Evolutionary conservation across 2,113 vertebrate genomes (phyloP).

Genomic region (Antechinus stuartii): DNA sequence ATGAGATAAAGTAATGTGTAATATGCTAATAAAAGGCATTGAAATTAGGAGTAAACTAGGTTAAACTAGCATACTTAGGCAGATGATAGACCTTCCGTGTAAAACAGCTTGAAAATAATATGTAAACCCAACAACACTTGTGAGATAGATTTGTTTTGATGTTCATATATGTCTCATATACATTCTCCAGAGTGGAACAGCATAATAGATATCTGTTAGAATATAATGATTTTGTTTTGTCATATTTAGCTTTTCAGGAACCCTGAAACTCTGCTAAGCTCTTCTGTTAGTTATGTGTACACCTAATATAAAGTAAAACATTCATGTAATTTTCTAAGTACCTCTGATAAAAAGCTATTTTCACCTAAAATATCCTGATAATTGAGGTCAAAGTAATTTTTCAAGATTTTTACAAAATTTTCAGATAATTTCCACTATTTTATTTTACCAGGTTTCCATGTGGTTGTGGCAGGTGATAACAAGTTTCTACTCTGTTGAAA

Average conservation of each 20-base stretch:
- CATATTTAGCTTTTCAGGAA: neutral
- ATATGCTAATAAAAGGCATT: neutral
- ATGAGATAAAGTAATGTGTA: conserved; percentile 26
- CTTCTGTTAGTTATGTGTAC: neutral
- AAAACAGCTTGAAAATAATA: neutral
- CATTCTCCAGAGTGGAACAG: neutral
- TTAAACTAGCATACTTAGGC: conserved; percentile 18
- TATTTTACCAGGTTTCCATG: neutral
- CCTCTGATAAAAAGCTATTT: neutral
- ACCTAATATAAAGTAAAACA: neutral
- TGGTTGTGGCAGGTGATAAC: neutral
- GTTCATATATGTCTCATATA: too few species aligned
- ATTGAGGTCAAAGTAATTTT: neutral
- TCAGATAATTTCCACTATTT: neutral
- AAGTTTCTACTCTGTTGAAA: neutral
- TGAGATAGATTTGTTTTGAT: too few species aligned
- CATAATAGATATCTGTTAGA: neutral
- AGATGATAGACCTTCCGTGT: neutral
- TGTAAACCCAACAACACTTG: neutral
- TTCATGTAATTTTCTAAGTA: neutral
- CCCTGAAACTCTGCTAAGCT: neutral
- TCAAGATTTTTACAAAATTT: neutral
- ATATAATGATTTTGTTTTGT: neutral
- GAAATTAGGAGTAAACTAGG: neutral
- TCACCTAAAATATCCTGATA: neutral